A percentile compares a stretch with the other conserved stretches of the same genome.
phyloP scores from a whole-genome alignment of 2,113 vertebrate genomes.

The Peromyscus maniculatus region DNA sequence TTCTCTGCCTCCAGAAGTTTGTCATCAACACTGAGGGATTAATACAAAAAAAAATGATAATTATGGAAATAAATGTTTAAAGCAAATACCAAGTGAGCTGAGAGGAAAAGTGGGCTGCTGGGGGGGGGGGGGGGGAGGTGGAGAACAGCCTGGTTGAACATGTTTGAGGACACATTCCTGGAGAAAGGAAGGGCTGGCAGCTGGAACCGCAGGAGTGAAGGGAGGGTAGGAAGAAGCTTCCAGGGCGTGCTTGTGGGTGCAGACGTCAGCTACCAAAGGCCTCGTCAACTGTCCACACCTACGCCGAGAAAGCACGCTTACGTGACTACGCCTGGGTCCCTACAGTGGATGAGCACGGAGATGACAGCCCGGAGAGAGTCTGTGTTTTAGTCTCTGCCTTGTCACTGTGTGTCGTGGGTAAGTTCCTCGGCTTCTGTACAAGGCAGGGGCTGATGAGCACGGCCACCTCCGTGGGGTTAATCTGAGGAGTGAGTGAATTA shows the following conservation, averaged over 20 bases:
- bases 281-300: not conserved
- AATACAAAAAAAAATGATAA: not conserved
- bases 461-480: not conserved
- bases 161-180: not conserved
- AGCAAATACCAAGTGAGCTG: not conserved
- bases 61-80: conserved; percentile 39
- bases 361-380: not conserved
- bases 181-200: not conserved
- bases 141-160: not conserved
- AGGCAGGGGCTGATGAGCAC: not conserved
- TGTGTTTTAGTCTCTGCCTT: not conserved
- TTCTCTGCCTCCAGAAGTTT: not conserved
- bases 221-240: not conserved
- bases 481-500: conserved; percentile 9
- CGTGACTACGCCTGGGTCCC: not conserved
- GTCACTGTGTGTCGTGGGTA: not conserved
- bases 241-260: not conserved
- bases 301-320: not conserved
- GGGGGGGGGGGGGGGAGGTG: rapidly evolving
- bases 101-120: not conserved
- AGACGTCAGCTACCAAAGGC: not conserved
- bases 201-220: not conserved
- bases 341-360: not conserved
- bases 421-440: not conserved
- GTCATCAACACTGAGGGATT: not conserved